These are phyloP conservation scores for Ectemnius cavifrons DNA, from an alignment of 2,888 invertebrate species.

Conservation along the genomic window DNA sequence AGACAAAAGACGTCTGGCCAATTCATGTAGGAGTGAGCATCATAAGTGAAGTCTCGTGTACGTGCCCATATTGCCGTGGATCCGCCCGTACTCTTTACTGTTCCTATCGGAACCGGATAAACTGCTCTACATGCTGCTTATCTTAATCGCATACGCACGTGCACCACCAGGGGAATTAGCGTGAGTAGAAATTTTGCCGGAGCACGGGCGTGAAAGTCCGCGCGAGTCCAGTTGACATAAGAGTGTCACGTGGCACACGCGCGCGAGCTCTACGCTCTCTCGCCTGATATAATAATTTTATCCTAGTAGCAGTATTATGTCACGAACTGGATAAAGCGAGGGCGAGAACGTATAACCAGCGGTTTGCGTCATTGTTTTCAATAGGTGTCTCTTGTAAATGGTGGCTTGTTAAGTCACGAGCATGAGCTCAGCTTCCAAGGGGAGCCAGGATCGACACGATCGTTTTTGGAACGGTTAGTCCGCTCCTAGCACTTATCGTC, in stretches of 20 bases:
- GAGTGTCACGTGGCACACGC: slow-evolving; percentile 1
- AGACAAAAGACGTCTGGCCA: too few relatives aligned
- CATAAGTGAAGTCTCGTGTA: too few relatives aligned
- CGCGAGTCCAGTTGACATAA: slow-evolving; percentile 16
- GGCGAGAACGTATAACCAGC: too few relatives aligned
- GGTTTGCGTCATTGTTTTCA: neutral
- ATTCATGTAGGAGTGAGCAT: neutral
- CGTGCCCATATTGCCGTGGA: too few relatives aligned
- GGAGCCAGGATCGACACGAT: neutral
- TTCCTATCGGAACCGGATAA: slow-evolving; percentile 4
- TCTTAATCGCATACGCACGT: slow-evolving; percentile 17
- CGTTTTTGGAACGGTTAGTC: too few relatives aligned
- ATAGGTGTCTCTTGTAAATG: slow-evolving; percentile 4
- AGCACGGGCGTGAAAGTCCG: slow-evolving; percentile 21
- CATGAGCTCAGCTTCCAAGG: neutral
- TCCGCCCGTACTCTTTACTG: too few relatives aligned
- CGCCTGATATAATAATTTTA: neutral
- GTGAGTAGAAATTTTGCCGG: slow-evolving; percentile 25
- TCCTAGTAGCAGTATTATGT: neutral
- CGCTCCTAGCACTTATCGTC: too few relatives aligned
- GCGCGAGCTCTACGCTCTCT: too few relatives aligned
- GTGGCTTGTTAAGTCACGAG: neutral
- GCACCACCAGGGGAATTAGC: slow-evolving; percentile 15
- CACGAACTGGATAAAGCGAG: slow-evolving; percentile 3
- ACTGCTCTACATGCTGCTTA: slow-evolving; percentile 5